Base-by-base conservation (phyloP, 2,888 invertebrate species). In the Neoscelio sp. region DNA sequence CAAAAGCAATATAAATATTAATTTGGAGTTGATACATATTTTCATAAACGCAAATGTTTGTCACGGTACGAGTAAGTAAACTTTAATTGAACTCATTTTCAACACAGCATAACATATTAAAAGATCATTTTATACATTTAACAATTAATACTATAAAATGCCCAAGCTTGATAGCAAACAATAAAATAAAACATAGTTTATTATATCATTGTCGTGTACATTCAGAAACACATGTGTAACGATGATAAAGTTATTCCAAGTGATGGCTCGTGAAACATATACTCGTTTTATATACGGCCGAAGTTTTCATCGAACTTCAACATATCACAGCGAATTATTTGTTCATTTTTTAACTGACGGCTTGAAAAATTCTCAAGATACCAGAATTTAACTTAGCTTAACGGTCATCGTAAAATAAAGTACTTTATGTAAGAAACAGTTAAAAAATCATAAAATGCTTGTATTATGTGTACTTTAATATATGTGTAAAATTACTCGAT, bases 221-320 rank as follows among this genome's bases (percentile, higher is more conserved):
- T 52, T 67, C 65, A 67, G 15, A 67, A 52, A 54, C 65, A 67
- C 33, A 54, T 67, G 65, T 54, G 65, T 44, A 3, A 5, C 18
- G 42, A 52, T 67, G 65, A 67, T 44, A 54, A 67, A 67, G 50
- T 67, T 67, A 54, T 67, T 67, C 17, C 30, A 40, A 54, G 52
- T 65, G 52, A 52, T 65, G 42, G 65, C 18, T 28, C 17, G 40
- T 26, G 28, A 65, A 65, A 65, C 28, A 40, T 65, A 65, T 42
- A 30, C 6, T 17, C 50, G 17, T 26, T 52, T 65, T 42, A 52
- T 65, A 52, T 42, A 65, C 42, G 65, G 40, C 23, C 40, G 5
- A 52, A 52, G 52, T 65, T 65, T 42, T 33, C 42, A 62, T 62
- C 33, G 60, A 18, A 42, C 18, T 42, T 42, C n/a, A 13, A 42